These are phyloP conservation scores for Cepaea nemoralis DNA, from an alignment of 1,140 invertebrate species.

Conservation along the genomic window DNA sequence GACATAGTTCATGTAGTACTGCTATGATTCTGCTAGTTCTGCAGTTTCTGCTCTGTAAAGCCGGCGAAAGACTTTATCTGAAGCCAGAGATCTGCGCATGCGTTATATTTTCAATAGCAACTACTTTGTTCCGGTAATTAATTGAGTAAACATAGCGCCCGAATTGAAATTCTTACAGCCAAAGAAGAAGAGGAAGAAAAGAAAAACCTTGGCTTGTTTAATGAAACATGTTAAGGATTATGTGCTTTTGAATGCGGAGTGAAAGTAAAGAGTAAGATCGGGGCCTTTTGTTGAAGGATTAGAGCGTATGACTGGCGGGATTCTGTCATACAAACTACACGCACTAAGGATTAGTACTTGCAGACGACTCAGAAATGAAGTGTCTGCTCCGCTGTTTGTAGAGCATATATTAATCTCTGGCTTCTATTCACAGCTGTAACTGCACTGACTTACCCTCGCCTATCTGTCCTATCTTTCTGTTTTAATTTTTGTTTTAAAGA, in stretches of 20 bases:
- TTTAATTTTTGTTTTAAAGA: too few relatives aligned
- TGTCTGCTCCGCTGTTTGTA: too few relatives aligned
- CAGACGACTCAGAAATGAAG: not conserved
- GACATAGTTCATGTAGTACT: too few relatives aligned
- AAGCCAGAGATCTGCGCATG: not conserved
- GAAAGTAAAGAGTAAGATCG: not conserved
- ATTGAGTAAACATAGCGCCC: not conserved
- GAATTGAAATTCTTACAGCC: not conserved
- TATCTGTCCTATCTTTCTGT: too few relatives aligned
- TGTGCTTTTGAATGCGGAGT: not conserved
- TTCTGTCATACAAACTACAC: not conserved
- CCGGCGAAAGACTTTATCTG: too few relatives aligned
- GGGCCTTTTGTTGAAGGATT: not conserved
- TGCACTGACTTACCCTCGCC: too few relatives aligned
- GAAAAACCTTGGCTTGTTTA: not conserved
- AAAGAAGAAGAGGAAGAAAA: too few relatives aligned
- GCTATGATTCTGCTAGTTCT: too few relatives aligned
- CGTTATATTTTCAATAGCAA: not conserved
- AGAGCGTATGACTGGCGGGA: not conserved
- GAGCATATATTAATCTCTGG: too few relatives aligned
- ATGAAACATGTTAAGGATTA: not conserved
- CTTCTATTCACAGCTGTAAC: too few relatives aligned
- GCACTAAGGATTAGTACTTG: not conserved
- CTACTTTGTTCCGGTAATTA: constrained; percentile 8
- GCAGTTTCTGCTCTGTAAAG: too few relatives aligned